Evolutionary conservation across 2,113 vertebrate species (phyloP), one percentile per base, ranked within the genome.

Genomic region (Hippolais icterina): DNA sequence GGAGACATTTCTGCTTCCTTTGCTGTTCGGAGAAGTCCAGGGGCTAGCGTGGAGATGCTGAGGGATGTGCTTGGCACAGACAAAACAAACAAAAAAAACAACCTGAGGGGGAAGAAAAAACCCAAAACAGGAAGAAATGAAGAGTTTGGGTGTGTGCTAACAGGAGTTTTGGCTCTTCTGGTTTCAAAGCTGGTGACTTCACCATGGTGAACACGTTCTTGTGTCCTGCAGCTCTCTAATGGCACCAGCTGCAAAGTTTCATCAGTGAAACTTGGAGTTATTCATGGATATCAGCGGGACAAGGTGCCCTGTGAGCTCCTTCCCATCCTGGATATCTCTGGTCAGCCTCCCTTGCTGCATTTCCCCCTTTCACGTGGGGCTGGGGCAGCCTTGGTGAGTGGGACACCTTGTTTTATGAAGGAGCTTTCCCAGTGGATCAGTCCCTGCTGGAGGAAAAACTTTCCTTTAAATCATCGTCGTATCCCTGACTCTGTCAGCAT

Each of bases 1-100:
- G 86, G 90, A 72, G 69, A 35, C 41, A n/a, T 90, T 96, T 96
- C 90, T 90, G 70, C 47, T 94, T 93, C 91, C 89, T 91, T 60
- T 63, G 94, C 88, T 89, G 2, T 85, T 96, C 90, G 89, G 89
- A 79, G 87, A 83, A 84, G 92, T 94, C 93, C 83, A 90, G 72
- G 72, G 85, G 31, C 87, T 88, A 83, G 56, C 1, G 1, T 69
- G 87, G 83, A 81, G 95, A 94, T 85, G 75, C 75, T 59, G 87
- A 93, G 75, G 91, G 88, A 42, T 69, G 53, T 29, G 75, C 74
- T 77, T 92, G 74, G 89, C 76, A 88, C 46, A 54, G 3, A 41
- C 7, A 5, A 49, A 79, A 53, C 5, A 33, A 21, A 52, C 15
- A 46, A 44, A n/a, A 10, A 11, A 10, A 29, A 23, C 35, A 41